Evolutionary conservation across 2,113 vertebrate genomes (phyloP).

Genomic region (Protomyctophum bolini): DNA sequence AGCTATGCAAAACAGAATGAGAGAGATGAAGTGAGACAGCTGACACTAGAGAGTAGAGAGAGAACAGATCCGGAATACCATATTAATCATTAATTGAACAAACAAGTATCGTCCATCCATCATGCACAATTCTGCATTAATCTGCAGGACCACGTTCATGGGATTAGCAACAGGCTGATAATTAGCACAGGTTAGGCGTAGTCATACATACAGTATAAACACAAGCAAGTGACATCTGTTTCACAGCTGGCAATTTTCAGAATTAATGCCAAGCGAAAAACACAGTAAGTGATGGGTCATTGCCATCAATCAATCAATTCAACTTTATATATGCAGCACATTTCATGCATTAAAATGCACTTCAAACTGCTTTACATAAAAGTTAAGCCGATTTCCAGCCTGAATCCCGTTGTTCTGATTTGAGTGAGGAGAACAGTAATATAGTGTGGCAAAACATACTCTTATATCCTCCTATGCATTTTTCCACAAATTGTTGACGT

Average conservation of each 20-base stretch:
- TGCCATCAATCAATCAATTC: slow-evolving; percentile 32
- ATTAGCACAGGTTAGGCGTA: slow-evolving; percentile 19
- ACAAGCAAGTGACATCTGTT: slow-evolving; percentile 26
- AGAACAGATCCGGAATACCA: not conserved
- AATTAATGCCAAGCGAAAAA: slow-evolving; percentile 30
- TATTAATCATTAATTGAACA: slow-evolving; percentile 36
- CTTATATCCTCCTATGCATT: too few species aligned
- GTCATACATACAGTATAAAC: slow-evolving; percentile 38
- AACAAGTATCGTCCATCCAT: slow-evolving; percentile 33
- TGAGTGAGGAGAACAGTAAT: too few species aligned
- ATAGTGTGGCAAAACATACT: too few species aligned
- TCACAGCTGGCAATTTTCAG: slow-evolving; percentile 32
- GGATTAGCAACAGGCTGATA: slow-evolving; percentile 46
- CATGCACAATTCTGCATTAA: slow-evolving; percentile 36
- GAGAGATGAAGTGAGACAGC: not conserved
- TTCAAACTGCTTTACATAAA: too few species aligned
- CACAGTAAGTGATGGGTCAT: slow-evolving; percentile 34
- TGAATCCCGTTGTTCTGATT: too few species aligned
- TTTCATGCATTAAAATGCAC: too few species aligned
- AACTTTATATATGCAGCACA: too few species aligned
- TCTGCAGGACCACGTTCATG: slow-evolving; percentile 39
- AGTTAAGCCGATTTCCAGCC: too few species aligned
- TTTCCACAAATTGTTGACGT: too few species aligned
- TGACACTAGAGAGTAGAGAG: too few species aligned
- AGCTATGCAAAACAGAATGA: not conserved